phyloP scores from a whole-genome alignment of 2,888 invertebrate species.

The Argynnis bischoffii region DNA sequence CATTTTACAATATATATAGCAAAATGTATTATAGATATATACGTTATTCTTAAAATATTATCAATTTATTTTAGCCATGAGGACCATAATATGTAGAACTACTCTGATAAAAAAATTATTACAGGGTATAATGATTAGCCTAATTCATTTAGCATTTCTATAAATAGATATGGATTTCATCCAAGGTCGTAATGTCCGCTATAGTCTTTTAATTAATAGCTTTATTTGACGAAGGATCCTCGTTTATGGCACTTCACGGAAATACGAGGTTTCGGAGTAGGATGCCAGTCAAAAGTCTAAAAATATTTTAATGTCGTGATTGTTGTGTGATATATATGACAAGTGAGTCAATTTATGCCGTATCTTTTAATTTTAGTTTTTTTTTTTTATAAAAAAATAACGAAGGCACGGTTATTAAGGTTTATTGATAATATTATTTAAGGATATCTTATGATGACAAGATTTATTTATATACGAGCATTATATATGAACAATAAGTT shows the following conservation, averaged over 20 bases:
- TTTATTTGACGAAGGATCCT: slow-evolving; percentile 46
- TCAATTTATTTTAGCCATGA: too few species aligned
- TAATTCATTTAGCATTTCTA: background rate
- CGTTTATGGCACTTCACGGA: slow-evolving; percentile 44
- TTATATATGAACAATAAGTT: too few species aligned
- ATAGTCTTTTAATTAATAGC: slow-evolving; percentile 50
- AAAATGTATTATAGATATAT: too few species aligned
- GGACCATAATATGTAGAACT: too few species aligned
- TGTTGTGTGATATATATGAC: slow-evolving; percentile 19
- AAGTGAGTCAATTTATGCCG: slow-evolving; percentile 8
- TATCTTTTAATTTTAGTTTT: background rate
- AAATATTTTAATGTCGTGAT: slow-evolving; percentile 30
- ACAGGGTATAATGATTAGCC: background rate
- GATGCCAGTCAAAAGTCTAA: slow-evolving; percentile 13
- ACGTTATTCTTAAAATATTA: too few species aligned
- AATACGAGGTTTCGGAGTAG: slow-evolving; percentile 23
- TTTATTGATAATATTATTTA: too few species aligned
- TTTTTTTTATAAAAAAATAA: too few species aligned
- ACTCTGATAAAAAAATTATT: background rate
- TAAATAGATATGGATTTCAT: slow-evolving; percentile 27
- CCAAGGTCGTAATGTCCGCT: slow-evolving; percentile 36
- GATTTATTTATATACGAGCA: too few species aligned
- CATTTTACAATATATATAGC: too few species aligned
- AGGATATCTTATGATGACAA: too few species aligned
- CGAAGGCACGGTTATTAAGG: too few species aligned